Base-by-base conservation (phyloP, 2,113 vertebrate genomes). In the Pithys albifrons region DNA sequence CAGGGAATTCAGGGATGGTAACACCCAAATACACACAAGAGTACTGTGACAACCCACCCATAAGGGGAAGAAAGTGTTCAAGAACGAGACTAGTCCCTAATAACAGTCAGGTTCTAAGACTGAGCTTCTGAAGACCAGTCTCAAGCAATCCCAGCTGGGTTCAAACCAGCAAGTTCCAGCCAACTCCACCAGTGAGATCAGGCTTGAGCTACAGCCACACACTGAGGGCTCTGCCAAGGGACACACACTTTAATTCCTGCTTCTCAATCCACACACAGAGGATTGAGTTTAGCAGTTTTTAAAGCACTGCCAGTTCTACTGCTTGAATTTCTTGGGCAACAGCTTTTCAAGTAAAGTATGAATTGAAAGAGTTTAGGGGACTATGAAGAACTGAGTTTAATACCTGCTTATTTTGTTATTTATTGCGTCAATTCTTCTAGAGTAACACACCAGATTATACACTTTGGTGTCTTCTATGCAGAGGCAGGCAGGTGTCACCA, bases 11-110 rank as follows among this genome's bases (percentile, higher is more conserved):
- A 61, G 72, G 3, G 35, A 28, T 1, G 28, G 3, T 5, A 20
- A 79, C 28, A 18, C 2, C 2, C 37, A 10, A 22, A 39, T 1
- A 0, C 0, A 35, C 16, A 10, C 5, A 3, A 10, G 23, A 35
- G 27, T 0, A 4, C 7, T n/a, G 55, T n/a, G 33, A 58, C 25
- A 52, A 52, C 14, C 51, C 51, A 52, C 51, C 25, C 51, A 16
- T 14, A 28, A 7, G 25, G 51, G 51, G 51, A 52, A 27, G 51
- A 28, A 52, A 28, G 23, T 0, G 4, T 25, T 49, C 9, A n/a
- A 52, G 28, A 54, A 31, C 27, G 31, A 31, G 24, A n/a, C 25
- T 9, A 64, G 33, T 28, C 35, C n/a, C 39, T 25, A 69, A 1
- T 6, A 25, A 14, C 11, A 64, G 4, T 19, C 49, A 24, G 19